Conservation (phyloP, 2,888 invertebrate species). For the Entomobrya proxima region DNA sequence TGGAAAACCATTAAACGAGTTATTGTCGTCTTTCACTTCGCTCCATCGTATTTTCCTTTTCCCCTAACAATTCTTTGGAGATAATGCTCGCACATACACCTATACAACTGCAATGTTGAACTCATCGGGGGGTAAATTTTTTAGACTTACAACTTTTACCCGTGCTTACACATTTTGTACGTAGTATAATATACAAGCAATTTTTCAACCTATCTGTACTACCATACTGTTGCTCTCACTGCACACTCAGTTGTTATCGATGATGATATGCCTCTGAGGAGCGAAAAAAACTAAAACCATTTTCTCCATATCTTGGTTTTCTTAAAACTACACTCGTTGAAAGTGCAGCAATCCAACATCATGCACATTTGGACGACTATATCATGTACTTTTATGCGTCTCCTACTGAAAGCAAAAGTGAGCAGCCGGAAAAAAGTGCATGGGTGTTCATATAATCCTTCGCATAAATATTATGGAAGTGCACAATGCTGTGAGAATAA, state of each 20-base stretch:
- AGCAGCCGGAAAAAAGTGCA: slow-evolving; percentile 35
- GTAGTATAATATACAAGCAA: neutral
- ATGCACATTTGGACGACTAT: neutral
- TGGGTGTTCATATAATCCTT: slow-evolving; percentile 43
- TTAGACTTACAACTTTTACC: neutral
- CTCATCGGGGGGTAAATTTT: neutral
- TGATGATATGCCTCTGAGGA: slow-evolving; percentile 37
- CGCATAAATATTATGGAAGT: slow-evolving; percentile 25
- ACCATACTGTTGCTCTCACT: slow-evolving; percentile 39
- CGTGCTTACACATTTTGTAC: neutral
- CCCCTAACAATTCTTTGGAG: slow-evolving; percentile 22
- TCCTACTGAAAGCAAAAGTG: neutral
- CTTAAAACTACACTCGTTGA: neutral
- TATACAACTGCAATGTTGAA: neutral
- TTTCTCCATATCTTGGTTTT: slow-evolving; percentile 15
- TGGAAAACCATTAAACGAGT: slow-evolving; percentile 74
- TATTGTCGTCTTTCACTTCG: slow-evolving; percentile 68
- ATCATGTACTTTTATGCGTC: neutral
- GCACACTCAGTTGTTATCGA: neutral
- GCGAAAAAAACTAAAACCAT: slow-evolving; percentile 31
- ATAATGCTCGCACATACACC: neutral
- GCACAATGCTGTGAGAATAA: neutral
- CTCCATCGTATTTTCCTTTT: neutral
- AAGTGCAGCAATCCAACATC: neutral
- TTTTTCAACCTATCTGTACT: neutral